Percentiles rank a stretch among this genome's conserved stretches.
These are phyloP conservation scores for Megamerina dolium DNA, from an alignment of 2,888 invertebrate species.

Conservation along the genomic window DNA sequence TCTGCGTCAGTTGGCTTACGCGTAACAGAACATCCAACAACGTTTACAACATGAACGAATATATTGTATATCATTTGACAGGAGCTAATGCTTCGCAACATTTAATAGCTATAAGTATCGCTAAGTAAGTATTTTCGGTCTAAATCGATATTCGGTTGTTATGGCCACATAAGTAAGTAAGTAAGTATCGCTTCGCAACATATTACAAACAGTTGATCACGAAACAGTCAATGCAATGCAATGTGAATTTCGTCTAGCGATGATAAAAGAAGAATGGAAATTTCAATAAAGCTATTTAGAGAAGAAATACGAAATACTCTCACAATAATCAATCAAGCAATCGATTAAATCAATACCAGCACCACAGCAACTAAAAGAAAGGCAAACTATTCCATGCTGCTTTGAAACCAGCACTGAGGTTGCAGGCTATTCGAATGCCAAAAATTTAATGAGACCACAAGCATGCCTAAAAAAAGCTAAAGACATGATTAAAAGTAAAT, in stretches of 20 bases:
- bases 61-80: too few relatives aligned
- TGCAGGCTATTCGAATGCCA: too few relatives aligned
- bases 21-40: background rate
- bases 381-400: too few relatives aligned
- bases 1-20: too few relatives aligned
- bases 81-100: too few relatives aligned
- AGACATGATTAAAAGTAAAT: constrained; percentile 11
- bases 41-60: background rate
- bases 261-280: constrained; percentile 2
- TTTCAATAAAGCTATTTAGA: constrained; percentile 1
- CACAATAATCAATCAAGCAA: too few relatives aligned
- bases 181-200: background rate
- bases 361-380: constrained; percentile 2
- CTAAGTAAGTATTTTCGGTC: too few relatives aligned
- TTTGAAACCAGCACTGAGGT: constrained; percentile 2
- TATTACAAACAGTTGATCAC: background rate
- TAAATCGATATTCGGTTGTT: too few relatives aligned
- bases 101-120: too few relatives aligned
- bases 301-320: constrained; percentile 2
- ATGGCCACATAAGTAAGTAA: too few relatives aligned
- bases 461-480: constrained; percentile 8
- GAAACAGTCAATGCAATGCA: background rate
- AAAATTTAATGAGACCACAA: constrained; percentile 14
- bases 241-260: constrained; percentile 3
- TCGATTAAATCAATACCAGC: too few relatives aligned